phyloP scores from a whole-genome alignment of 2,797 vertebrate species.

The Sebastes nivosus region DNA sequence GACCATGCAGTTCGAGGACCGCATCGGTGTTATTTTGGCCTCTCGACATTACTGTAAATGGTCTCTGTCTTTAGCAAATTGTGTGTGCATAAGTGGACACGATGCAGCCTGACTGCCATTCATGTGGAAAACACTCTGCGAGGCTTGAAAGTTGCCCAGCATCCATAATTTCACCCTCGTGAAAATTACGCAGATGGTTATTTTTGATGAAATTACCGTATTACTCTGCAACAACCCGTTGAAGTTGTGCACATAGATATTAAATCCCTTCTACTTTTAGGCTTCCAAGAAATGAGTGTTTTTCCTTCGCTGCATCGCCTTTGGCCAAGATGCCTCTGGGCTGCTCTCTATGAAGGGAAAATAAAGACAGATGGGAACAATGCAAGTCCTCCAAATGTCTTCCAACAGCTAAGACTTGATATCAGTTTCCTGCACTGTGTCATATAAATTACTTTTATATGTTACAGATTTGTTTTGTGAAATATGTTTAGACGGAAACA shows the following conservation, averaged over 20 bases:
- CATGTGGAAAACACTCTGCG: constrained; percentile 28
- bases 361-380: constrained; percentile 10
- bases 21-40: neutral
- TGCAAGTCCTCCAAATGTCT: neutral
- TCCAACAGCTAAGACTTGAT: constrained; percentile 2
- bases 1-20: neutral
- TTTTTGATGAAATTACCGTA: constrained; percentile 38
- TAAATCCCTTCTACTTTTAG: constrained; percentile 29
- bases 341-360: neutral
- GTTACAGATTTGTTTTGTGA: neutral
- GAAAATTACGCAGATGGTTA: constrained; percentile 25
- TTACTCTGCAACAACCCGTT: constrained; percentile 4
- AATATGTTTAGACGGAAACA: neutral
- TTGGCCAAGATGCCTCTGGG: constrained; percentile 11
- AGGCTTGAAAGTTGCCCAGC: constrained; percentile 1
- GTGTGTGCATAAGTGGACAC: neutral
- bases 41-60: constrained; percentile 3
- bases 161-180: constrained; percentile 35
- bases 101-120: constrained; percentile 1
- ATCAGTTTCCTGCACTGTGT: constrained; percentile 1
- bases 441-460: constrained; percentile 11
- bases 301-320: neutral
- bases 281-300: constrained; percentile 4
- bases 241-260: constrained; percentile 28
- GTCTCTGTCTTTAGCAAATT: constrained; percentile 13